phyloP scores from a whole-genome alignment of 1,140 invertebrate genomes.

The Drosophila carrolli region DNA sequence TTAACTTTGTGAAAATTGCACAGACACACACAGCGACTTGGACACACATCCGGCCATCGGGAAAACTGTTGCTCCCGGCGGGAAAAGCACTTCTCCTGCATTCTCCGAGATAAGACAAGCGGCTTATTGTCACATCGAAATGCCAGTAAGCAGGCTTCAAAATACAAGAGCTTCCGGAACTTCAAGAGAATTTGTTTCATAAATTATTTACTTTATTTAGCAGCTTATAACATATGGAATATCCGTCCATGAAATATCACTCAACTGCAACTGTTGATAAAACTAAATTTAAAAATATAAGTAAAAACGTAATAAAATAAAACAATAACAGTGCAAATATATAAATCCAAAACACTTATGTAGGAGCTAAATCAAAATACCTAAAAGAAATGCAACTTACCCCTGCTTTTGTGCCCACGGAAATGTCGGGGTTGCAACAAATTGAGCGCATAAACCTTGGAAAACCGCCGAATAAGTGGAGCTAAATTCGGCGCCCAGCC shows the following conservation, averaged over 20 bases:
- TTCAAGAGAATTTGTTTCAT: not conserved
- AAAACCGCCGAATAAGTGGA: constrained; percentile 2
- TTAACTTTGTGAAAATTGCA: constrained; percentile 33
- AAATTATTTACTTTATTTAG: not conserved
- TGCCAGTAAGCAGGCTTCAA: not conserved
- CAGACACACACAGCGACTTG: not conserved
- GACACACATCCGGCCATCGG: not conserved
- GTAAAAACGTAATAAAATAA: no score
- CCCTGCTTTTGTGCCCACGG: not conserved
- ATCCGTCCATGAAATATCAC: no score
- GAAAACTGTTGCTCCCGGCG: constrained; percentile 16
- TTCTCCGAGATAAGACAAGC: constrained; percentile 25
- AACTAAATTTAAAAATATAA: no score
- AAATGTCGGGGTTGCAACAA: constrained; percentile 23
- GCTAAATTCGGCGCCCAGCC: not conserved
- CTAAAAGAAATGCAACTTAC: no score
- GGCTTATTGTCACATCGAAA: constrained; percentile 24
- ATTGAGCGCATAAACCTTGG: constrained; percentile 27
- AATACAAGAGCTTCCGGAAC: constrained; percentile 4
- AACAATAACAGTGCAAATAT: no score
- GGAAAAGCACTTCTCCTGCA: constrained; percentile 5
- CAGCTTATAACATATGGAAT: not conserved
- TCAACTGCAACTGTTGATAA: no score
- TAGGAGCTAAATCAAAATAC: not conserved
- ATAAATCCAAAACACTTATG: no score